Base-by-base conservation (phyloP, 2,797 vertebrate species). In the Sciurus vulgaris region DNA sequence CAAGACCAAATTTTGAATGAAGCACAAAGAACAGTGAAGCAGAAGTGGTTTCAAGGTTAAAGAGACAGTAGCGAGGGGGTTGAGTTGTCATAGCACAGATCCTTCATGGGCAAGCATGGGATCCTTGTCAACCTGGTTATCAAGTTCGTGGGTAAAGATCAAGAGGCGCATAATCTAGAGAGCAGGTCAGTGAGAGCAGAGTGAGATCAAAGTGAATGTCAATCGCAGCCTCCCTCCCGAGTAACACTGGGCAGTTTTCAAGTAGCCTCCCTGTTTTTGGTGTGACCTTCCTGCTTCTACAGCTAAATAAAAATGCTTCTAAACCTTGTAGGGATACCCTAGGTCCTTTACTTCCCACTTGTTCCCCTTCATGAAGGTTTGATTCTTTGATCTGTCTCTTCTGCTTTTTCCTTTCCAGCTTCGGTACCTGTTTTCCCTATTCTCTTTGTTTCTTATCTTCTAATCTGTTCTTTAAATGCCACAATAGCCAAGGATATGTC, bases 391-490 rank as follows among this genome's bases (percentile, higher is more conserved):
- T 92, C 82, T 86, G 11, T 89, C 70, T 86, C 74, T 72, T 95
- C 78, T 89, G 84, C 65, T 81, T 96, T 94, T 88, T 76, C 41
- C 28, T 82, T 56, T 22, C 54, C 54, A 97, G 15, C 47, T 76
- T 56, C 65, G 54, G 26, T 93, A 91, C 91, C 70, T 96, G 74
- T 91, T 91, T 95, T 73, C 73, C 54, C 26, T 91, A 38, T 92
- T 20, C 22, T 92, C 92, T 94, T 63, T 93, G 47, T 77, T 65
- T 95, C 72, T 88, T 91, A 86, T 89, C 76, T 93, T 85, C 73
- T 72, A 86, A 85, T 96, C 56, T 93, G 35, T 86, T 51, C 65
- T 95, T 95, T 96, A 96, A 96, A 95, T 96, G 91, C 89, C 89
- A 93, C 47, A 81, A 93, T 92, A 94, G 74, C 86, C 70, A 95